Conservation (phyloP, 2,888 invertebrate genomes). For the Drosophila anomalata region DNA sequence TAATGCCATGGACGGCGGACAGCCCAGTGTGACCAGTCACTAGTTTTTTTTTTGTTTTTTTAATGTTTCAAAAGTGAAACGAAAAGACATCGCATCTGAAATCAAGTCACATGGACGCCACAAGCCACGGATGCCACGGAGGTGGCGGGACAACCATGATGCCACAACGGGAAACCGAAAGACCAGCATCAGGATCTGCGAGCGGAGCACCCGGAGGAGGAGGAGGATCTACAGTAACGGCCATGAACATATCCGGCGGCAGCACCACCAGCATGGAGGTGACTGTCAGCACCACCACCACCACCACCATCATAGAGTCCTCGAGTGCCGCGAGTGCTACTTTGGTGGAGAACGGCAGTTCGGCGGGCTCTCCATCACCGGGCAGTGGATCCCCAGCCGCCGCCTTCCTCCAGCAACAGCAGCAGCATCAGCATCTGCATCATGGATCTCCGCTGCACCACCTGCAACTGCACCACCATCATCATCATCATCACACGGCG, state of each 20-base stretch:
- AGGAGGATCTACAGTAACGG: not conserved
- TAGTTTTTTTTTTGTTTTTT: not conserved
- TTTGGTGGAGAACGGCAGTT: constrained; percentile 35
- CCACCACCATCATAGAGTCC: constrained; percentile 31
- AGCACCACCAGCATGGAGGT: constrained; percentile 30
- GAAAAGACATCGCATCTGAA: not conserved
- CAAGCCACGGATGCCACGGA: constrained; percentile 4
- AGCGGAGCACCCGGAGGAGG: not conserved
- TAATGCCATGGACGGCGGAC: constrained; percentile 7
- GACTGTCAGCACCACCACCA: constrained; percentile 35
- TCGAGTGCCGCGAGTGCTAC: constrained; percentile 18
- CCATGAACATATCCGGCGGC: constrained; percentile 6
- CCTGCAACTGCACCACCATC: constrained; percentile 65
- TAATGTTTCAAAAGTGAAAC: not conserved
- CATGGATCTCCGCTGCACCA: constrained; percentile 55
- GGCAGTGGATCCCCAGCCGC: constrained; percentile 28
- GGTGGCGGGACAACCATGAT: not conserved
- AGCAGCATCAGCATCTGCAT: constrained; percentile 48
- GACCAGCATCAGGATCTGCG: not conserved
- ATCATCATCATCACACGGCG: constrained; percentile 70
- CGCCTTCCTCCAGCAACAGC: constrained; percentile 66
- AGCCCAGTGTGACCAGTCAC: not conserved
- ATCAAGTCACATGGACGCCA: constrained; percentile 13
- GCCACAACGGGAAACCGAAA: not conserved
- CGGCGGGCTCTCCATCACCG: constrained; percentile 56